Evolutionary conservation across 1,140 invertebrate species (phyloP).

Genomic region (Nymphalis io): DNA sequence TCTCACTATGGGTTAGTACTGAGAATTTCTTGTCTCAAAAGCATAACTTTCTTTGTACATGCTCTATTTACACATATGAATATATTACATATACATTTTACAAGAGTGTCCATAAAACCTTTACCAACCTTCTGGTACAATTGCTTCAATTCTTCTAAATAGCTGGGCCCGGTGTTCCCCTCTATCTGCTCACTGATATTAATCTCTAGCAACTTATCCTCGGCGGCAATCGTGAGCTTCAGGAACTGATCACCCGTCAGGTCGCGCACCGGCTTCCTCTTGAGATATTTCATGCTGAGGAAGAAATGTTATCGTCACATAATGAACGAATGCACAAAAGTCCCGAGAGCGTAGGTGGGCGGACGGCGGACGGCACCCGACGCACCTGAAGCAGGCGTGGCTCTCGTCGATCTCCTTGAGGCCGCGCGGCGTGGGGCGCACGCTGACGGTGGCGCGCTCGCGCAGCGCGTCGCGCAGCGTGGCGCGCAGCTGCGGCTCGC

Average conservation of each 20-base stretch:
- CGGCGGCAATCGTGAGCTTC: constrained; percentile 90
- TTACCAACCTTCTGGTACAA: constrained; percentile 88
- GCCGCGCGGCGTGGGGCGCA: constrained; percentile 94
- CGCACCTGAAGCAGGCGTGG: constrained; percentile 90
- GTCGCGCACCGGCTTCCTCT: constrained; percentile 96
- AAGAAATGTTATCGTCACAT: neutral
- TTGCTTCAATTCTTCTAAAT: constrained; percentile 95
- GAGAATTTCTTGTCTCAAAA: too few relatives aligned
- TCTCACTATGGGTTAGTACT: too few relatives aligned
- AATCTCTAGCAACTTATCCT: constrained; percentile 91
- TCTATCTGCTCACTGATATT: constrained; percentile 88
- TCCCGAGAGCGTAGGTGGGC: constrained; percentile 82
- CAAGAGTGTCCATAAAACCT: neutral
- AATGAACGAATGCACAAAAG: constrained; percentile 74
- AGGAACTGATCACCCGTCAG: constrained; percentile 95
- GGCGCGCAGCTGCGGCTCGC: constrained; percentile 94
- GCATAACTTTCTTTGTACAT: too few relatives aligned
- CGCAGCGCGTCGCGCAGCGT: constrained; percentile 94
- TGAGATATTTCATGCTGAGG: constrained; percentile 93
- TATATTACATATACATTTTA: too few relatives aligned
- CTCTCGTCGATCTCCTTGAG: constrained; percentile 96
- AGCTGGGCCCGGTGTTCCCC: constrained; percentile 88
- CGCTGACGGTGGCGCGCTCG: constrained; percentile 92
- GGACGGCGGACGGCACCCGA: neutral
- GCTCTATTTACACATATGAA: too few relatives aligned